Base-by-base conservation (phyloP, 2,797 vertebrate species). In the Poecilia wingei region DNA sequence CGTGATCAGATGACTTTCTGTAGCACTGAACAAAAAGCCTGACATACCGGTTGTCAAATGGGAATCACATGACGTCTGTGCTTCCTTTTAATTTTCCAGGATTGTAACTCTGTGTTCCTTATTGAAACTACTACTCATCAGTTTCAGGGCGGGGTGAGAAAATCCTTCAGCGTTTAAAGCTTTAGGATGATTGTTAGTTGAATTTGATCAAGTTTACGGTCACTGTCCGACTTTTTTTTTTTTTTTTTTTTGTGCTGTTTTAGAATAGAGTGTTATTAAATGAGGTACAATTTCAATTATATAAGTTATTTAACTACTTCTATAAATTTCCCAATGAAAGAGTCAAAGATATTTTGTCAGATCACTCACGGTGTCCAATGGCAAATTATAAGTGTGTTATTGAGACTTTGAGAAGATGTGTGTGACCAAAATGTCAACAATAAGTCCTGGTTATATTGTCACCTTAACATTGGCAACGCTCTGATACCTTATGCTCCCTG, bases 41-140 rank as follows among this genome's bases (percentile, higher is more conserved):
- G 77, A 77, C 70, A 82, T 78, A 78, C 77, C 36, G 77, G 61
- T 82, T 88, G 82, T 89, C 89, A 92, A 89, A 90, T 84, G 87
- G 13, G 43, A 20, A 82, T 91, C 92, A 92, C 90, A 89, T 93
- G 93, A 91, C 83, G 45, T 22, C 25, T 69, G 47, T 46, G 25
- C 28, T 43, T 41, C 14, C 69, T 41, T 0, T 55, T 57, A 51
- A 25, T 70, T 45, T 70, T 70, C 41, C 4, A 70, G 39, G 41
- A 70, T 16, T 28, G 41, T n/a, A 70, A 4, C 36, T 25, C 18
- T 78, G 36, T 76, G 59, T 84, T 92, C 83, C 74, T 64, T 87
- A 28, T 81, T 73, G 69, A 90, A 83, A 88, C 79, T 88, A 18
- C 75, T 64, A 75, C 61, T 90, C 81, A 81, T 87, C 80, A 77